Percentiles rank a stretch among this genome's conserved stretches.
Conservation (phyloP, 1,140 invertebrate genomes). For the Dendrolimus kikuchii region DNA sequence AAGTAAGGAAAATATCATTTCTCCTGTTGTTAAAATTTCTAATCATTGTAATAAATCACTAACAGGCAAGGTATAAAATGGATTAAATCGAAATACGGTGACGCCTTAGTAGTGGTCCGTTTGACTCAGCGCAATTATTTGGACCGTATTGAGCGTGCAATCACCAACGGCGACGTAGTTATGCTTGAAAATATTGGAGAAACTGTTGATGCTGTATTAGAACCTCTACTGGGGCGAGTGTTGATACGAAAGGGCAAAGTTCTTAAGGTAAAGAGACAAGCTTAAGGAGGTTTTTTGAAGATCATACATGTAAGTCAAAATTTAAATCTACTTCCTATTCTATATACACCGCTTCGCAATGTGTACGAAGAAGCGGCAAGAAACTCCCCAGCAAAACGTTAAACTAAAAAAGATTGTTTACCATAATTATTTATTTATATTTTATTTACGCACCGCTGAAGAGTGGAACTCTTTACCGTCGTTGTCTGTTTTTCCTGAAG, state of each 20-base stretch:
- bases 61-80: constrained; percentile 92
- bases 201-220: constrained; percentile 90
- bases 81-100: constrained; percentile 90
- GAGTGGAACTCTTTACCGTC: too few species aligned
- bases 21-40: background rate
- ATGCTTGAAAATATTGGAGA: constrained; percentile 94
- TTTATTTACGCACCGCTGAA: too few species aligned
- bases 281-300: too few species aligned
- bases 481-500: too few species aligned
- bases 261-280: constrained; percentile 60
- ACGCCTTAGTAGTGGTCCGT: constrained; percentile 81
- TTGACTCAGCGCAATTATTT: constrained; percentile 88
- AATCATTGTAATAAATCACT: constrained; percentile 12
- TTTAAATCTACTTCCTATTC: too few species aligned
- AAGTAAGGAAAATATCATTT: constrained; percentile 3
- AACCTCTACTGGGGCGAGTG: constrained; percentile 90
- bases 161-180: constrained; percentile 81
- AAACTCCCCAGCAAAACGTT: too few species aligned
- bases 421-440: too few species aligned
- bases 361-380: too few species aligned
- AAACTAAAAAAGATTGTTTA: too few species aligned
- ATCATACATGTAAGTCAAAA: too few species aligned
- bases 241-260: constrained; percentile 76
- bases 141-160: constrained; percentile 86
- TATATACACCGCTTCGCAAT: too few species aligned